Conservation (phyloP, 2,888 invertebrate species). For the Eristalinus aeneus region DNA sequence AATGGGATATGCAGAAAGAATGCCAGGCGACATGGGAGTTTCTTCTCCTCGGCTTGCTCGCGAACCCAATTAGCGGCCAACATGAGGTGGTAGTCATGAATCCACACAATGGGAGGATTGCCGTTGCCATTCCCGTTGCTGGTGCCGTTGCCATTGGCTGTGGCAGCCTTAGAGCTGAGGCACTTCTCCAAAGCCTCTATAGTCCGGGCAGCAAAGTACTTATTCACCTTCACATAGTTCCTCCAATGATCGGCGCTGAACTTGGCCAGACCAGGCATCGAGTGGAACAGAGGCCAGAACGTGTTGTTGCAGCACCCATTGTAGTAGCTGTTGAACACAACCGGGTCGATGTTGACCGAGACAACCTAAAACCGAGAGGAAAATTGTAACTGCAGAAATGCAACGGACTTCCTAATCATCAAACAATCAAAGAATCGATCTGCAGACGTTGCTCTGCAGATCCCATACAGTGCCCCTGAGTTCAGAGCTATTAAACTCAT, state of each 20-base stretch:
- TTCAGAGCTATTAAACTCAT: conserved; percentile 30
- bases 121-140: conserved; percentile 76
- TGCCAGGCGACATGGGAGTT: conserved; percentile 89
- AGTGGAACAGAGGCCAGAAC: conserved; percentile 95
- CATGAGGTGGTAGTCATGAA: conserved; percentile 97
- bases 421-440: not conserved
- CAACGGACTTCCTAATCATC: not conserved
- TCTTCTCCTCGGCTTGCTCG: conserved; percentile 90
- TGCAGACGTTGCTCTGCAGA: not conserved
- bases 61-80: conserved; percentile 95
- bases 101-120: conserved; percentile 90
- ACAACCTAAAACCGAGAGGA: conserved; percentile 84
- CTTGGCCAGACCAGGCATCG: conserved; percentile 93
- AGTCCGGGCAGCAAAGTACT: conserved; percentile 91
- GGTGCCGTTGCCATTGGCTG: conserved; percentile 72
- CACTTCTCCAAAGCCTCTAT: conserved; percentile 85
- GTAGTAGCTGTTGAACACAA: conserved; percentile 92
- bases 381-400: not conserved
- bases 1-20: conserved; percentile 98
- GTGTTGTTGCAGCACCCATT: conserved; percentile 96
- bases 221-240: conserved; percentile 90
- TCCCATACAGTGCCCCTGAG: not conserved
- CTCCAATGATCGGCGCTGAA: conserved; percentile 92
- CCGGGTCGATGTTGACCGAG: conserved; percentile 88
- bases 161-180: conserved; percentile 80